Conservation (phyloP, 2,113 vertebrate species). For the Neolamprologus kungweensis region DNA sequence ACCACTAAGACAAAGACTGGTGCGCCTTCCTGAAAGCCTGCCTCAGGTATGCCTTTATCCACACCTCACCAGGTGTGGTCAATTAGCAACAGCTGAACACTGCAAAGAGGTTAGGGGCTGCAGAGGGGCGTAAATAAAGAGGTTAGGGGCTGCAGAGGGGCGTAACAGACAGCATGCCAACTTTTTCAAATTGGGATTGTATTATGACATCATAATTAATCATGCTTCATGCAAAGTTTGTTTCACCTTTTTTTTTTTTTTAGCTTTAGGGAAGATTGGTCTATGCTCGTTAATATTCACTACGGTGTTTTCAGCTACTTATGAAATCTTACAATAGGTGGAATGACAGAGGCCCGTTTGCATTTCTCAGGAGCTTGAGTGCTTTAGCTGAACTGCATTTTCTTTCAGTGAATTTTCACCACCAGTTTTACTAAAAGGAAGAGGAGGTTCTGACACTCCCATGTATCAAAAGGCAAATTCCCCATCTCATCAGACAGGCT, state of each 20-base stretch:
- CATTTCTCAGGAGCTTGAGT: not conserved
- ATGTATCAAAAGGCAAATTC: not conserved
- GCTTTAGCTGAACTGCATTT: not conserved
- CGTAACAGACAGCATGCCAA: not conserved
- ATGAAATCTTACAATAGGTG: not conserved
- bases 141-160: not conserved
- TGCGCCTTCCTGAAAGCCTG: not conserved
- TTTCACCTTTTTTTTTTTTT: not conserved
- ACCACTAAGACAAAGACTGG: not conserved
- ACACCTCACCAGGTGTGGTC: not conserved
- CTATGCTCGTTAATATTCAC: not conserved
- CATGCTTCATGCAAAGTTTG: not conserved
- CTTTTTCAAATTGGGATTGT: not conserved
- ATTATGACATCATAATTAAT: not conserved
- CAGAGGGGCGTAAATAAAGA: not conserved
- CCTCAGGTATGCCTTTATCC: not conserved
- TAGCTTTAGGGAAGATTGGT: not conserved
- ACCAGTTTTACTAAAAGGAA: not conserved
- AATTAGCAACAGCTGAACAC: not conserved
- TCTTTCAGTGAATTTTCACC: not conserved
- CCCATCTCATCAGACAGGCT: not conserved
- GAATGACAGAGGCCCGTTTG: not conserved
- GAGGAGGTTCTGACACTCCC: not conserved
- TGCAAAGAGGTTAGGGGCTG: not conserved
- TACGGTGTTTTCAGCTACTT: not conserved